Percentiles rank a stretch among this genome's conserved stretches.
phyloP scores from a whole-genome alignment of 2,888 invertebrate genomes.

The Eupelmus urozonus region DNA sequence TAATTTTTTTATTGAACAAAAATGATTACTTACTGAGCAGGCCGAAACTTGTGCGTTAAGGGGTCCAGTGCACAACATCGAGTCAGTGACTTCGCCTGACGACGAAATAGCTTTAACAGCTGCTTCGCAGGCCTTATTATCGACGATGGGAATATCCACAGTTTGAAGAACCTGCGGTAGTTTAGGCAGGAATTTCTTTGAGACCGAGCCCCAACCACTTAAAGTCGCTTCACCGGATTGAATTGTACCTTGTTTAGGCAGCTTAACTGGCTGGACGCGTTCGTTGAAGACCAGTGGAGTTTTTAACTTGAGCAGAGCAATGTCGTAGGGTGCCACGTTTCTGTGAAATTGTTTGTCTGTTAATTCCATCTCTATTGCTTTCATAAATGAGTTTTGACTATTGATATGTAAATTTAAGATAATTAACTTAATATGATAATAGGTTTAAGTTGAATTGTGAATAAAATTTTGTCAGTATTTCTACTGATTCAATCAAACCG shows the following conservation, averaged over 20 bases:
- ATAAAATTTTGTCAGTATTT: too few relatives aligned
- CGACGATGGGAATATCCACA: constrained; percentile 67
- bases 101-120: constrained; percentile 63
- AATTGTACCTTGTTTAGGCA: constrained; percentile 69
- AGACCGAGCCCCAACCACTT: constrained; percentile 78
- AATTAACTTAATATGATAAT: too few relatives aligned
- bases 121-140: constrained; percentile 63
- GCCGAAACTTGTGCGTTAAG: constrained; percentile 61
- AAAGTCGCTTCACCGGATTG: constrained; percentile 72
- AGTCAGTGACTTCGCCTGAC: constrained; percentile 63
- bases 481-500: too few relatives aligned
- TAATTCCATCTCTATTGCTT: too few relatives aligned
- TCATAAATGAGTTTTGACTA: too few relatives aligned
- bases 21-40: constrained; percentile 63
- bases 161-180: constrained; percentile 70
- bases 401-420: too few relatives aligned
- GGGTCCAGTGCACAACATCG: constrained; percentile 69
- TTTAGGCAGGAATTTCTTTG: constrained; percentile 59
- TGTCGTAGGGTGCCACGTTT: constrained; percentile 77
- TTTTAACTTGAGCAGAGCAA: constrained; percentile 78
- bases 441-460: too few relatives aligned
- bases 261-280: constrained; percentile 72
- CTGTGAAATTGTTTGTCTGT: constrained; percentile 62
- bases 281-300: constrained; percentile 69
- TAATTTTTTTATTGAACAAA: too few relatives aligned